These are phyloP conservation scores for Vulpes lagopus DNA, from an alignment of 2,113 vertebrate genomes.

Conservation along the genomic window DNA sequence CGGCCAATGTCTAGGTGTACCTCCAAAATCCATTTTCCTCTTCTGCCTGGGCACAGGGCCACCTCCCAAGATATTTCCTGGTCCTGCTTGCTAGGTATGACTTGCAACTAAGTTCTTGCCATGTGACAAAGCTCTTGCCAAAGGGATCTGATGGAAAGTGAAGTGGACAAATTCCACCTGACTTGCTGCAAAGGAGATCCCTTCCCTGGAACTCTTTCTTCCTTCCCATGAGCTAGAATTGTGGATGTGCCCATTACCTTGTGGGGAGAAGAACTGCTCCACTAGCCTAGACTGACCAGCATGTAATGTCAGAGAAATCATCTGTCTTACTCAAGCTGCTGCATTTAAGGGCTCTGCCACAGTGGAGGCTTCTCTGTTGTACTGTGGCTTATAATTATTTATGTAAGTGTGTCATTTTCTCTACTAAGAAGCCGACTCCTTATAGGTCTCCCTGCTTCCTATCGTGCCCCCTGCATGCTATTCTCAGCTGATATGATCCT, in stretches of 20 bases:
- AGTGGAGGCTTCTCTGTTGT: neutral
- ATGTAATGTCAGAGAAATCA: constrained; percentile 8
- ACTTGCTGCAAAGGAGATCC: neutral
- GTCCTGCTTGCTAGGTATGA: constrained; percentile 14
- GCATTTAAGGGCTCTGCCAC: neutral
- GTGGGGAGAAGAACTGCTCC: neutral
- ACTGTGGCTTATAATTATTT: constrained; percentile 1
- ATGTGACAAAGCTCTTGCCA: constrained; percentile 20
- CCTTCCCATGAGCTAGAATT: neutral
- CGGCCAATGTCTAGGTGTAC: neutral
- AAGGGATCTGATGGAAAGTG: neutral
- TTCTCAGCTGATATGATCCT: neutral
- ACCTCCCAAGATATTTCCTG: neutral
- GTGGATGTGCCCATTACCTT: neutral
- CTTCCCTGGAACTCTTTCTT: neutral
- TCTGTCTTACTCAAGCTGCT: neutral
- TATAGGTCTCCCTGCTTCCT: neutral
- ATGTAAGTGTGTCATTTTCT: neutral
- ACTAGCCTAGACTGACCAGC: neutral
- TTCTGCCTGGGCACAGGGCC: neutral
- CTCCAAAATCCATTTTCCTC: neutral
- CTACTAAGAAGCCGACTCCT: constrained; percentile 1
- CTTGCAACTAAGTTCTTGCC: neutral
- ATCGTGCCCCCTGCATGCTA: neutral
- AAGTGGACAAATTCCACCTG: neutral